phyloP scores from a whole-genome alignment of 2,113 vertebrate species.

The Forbesichthys agassizii region DNA sequence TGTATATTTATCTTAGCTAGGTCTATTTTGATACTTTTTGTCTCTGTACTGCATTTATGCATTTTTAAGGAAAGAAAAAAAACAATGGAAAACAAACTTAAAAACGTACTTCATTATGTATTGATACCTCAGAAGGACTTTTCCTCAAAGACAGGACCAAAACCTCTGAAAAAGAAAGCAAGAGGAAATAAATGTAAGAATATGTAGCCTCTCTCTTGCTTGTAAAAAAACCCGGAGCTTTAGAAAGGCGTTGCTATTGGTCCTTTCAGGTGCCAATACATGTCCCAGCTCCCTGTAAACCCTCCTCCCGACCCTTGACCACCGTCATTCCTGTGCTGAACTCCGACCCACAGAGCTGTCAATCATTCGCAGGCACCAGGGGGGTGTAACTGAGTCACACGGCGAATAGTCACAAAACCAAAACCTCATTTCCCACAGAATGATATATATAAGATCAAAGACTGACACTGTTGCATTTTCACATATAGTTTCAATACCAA shows the following conservation, averaged over 20 bases:
- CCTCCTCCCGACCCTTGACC: conserved; percentile 57
- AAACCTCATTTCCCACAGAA: conserved; percentile 37
- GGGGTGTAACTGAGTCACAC: conserved; percentile 48
- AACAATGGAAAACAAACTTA: conserved; percentile 75
- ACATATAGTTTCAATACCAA: conserved; percentile 62
- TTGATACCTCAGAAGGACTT: conserved; percentile 85
- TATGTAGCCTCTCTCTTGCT: conserved; percentile 81
- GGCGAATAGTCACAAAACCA: conserved; percentile 48
- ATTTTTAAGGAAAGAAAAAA: conserved; percentile 83
- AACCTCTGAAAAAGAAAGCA: conserved; percentile 74
- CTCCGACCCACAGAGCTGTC: conserved; percentile 71
- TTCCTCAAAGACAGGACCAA: conserved; percentile 83
- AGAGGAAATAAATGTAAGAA: conserved; percentile 66
- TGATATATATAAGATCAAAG: conserved; percentile 38
- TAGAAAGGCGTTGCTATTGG: conserved; percentile 71
- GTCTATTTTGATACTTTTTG: conserved; percentile 87
- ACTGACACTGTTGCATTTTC: conserved; percentile 57
- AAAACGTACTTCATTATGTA: conserved; percentile 79
- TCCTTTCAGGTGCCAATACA: conserved; percentile 76
- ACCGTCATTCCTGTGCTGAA: conserved; percentile 73
- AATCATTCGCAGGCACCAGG: conserved; percentile 58
- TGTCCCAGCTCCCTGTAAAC: conserved; percentile 75
- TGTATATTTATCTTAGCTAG: conserved; percentile 90
- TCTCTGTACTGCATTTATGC: conserved; percentile 84
- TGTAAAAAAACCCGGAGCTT: conserved; percentile 71